Percentiles rank a stretch among this genome's conserved stretches.
These are phyloP conservation scores for Scrobipalpa atriplicella DNA, from an alignment of 2,888 invertebrate genomes.

Conservation along the genomic window DNA sequence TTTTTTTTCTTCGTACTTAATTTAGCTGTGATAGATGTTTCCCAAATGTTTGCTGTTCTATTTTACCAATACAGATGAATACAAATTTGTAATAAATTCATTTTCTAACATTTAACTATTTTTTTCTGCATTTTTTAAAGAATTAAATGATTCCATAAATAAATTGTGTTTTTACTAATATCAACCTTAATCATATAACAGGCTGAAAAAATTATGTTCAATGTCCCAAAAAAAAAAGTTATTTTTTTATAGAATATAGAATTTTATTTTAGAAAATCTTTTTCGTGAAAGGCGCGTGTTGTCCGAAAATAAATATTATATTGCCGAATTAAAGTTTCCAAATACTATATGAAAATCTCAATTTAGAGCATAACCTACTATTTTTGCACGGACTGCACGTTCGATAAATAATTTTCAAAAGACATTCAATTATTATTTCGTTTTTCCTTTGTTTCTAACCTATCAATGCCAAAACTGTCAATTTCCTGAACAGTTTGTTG, in stretches of 20 bases:
- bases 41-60: background rate
- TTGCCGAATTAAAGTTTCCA: background rate
- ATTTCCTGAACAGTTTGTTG: constrained; percentile 16
- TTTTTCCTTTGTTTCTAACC: constrained; percentile 47
- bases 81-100: constrained; percentile 82
- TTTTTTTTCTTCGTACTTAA: constrained; percentile 26
- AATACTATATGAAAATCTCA: background rate
- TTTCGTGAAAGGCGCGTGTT: no score
- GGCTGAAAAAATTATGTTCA: background rate
- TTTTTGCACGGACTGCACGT: constrained; percentile 9
- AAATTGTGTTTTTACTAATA: constrained; percentile 28
- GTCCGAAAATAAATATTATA: no score
- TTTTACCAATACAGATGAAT: constrained; percentile 44
- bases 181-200: background rate
- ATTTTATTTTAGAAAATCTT: no score
- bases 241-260: no score
- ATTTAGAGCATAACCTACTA: background rate
- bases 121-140: constrained; percentile 74
- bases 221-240: background rate
- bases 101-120: constrained; percentile 75
- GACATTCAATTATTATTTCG: constrained; percentile 41
- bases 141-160: constrained; percentile 70
- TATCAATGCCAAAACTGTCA: constrained; percentile 34
- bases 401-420: constrained; percentile 36
- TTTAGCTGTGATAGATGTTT: constrained; percentile 71